A percentile compares a stretch with the other conserved stretches of the same genome.
phyloP scores from a whole-genome alignment of 2,888 invertebrate genomes.

The Oxycera nigricornis region DNA sequence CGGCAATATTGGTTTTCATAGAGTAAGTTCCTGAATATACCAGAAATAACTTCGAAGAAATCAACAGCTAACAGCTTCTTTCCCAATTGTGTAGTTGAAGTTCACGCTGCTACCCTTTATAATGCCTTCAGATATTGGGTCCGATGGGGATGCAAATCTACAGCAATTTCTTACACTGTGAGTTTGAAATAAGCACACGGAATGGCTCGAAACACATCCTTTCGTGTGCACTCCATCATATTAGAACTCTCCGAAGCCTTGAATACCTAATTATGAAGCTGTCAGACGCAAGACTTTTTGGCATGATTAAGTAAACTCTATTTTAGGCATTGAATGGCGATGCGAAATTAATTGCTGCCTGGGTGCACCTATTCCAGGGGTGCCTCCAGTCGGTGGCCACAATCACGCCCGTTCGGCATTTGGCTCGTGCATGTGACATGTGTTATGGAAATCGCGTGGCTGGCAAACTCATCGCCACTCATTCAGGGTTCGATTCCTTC shows the following conservation, averaged over 20 bases:
- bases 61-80: too few species aligned
- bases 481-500: neutral
- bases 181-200: neutral
- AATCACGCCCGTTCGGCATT: constrained; percentile 20
- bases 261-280: constrained; percentile 64
- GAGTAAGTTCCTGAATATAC: too few species aligned
- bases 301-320: constrained; percentile 48
- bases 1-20: too few species aligned
- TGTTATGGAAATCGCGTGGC: constrained; percentile 32
- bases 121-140: too few species aligned
- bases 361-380: constrained; percentile 43
- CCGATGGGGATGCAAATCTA: too few species aligned
- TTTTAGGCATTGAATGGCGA: constrained; percentile 47
- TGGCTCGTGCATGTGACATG: constrained; percentile 44
- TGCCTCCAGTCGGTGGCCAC: constrained; percentile 20
- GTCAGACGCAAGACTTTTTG: constrained; percentile 61
- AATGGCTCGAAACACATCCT: constrained; percentile 4
- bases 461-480: neutral
- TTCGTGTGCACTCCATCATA: neutral
- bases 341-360: constrained; percentile 46
- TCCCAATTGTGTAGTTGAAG: too few species aligned
- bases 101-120: too few species aligned
- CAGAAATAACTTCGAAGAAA: too few species aligned
- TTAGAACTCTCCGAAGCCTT: constrained; percentile 47
- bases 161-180: neutral